Base-by-base conservation (phyloP, 2,797 vertebrate genomes). In the Anas acuta region DNA sequence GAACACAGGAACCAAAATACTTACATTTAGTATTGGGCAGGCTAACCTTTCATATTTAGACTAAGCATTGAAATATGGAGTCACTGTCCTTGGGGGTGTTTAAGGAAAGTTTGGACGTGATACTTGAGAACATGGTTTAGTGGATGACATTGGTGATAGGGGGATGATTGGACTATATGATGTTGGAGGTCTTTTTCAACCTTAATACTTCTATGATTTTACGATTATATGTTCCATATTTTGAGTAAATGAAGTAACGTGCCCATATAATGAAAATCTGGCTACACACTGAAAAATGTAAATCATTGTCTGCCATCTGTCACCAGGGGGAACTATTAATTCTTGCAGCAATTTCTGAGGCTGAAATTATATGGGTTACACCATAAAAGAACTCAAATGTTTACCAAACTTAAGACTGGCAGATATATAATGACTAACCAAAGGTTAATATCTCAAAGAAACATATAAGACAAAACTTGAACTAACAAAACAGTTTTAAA, bases 321-420 rank as follows among this genome's bases (percentile, higher is more conserved):
- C 95, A 95, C 93, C 89, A 92, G 92, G 71, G 83, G 84, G 84
- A 89, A 89, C 86, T 93, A 93, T 93, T 93, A 96, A 95, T 95
- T 97, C 91, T 81, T 88, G 41, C 45, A 93, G 62, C 18, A 74
- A 3, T 77, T 90, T 96, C 76, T 19, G 28, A 92, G 64, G 21
- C 28, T 86, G 15, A 49, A 72, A 25, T 73, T 33, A 64, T 91
- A 87, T 14, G 39, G 75, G 84, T 80, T 82, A 33, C 4, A 82
- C 13, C 33, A 67, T 22, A 64, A 12, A 81, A 94, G 35, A 22
- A 90, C 28, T 80, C 7, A 88, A 76, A 70, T 54, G 11, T 74
- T 91, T 61, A 73, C 35, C 77, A 81, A 78, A 66, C 33, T 54
- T 30, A 51, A 21, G 53, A 64, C 43, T 58, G 32, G 12, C 18